These are phyloP conservation scores for Ivindomyrus marchei DNA, from an alignment of 2,113 vertebrate genomes.

Conservation along the genomic window DNA sequence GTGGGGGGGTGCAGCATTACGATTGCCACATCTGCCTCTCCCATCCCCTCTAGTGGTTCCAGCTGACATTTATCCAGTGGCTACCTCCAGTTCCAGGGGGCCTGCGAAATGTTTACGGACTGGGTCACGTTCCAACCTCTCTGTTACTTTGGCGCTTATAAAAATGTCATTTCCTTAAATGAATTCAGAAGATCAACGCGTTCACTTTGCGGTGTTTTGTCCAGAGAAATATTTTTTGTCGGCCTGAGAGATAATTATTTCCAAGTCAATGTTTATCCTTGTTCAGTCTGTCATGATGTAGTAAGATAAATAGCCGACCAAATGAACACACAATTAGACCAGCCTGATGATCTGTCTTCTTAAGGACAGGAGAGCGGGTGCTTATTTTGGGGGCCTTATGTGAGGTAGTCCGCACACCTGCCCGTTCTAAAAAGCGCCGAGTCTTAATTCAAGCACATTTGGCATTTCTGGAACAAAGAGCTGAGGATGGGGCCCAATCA, in stretches of 20 bases:
- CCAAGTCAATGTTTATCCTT: constrained; percentile 19
- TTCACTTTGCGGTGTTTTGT: background rate
- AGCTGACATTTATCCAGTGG: constrained; percentile 13
- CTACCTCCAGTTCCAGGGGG: background rate
- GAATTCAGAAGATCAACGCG: background rate
- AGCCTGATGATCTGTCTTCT: constrained; percentile 22
- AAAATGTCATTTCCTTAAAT: constrained; percentile 17
- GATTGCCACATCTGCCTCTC: background rate
- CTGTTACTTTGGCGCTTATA: constrained; percentile 6
- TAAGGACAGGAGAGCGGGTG: constrained; percentile 34
- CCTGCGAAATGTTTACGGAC: constrained; percentile 3
- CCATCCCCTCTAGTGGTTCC: background rate
- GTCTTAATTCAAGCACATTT: constrained; percentile 39
- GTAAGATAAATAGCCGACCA: constrained; percentile 3
- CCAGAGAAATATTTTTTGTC: background rate
- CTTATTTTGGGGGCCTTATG: constrained; percentile 51
- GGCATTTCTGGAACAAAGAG: constrained; percentile 41
- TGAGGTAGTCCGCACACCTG: constrained; percentile 52
- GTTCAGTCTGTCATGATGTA: constrained; percentile 6
- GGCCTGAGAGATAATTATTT: constrained; percentile 1
- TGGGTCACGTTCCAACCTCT: background rate
- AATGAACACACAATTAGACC: constrained; percentile 16
- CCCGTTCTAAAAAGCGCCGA: constrained; percentile 50
- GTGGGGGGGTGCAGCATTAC: background rate
- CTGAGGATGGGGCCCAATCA: constrained; percentile 23